Conservation (phyloP, 2,113 vertebrate genomes). For the Turdus rufiventris region DNA sequence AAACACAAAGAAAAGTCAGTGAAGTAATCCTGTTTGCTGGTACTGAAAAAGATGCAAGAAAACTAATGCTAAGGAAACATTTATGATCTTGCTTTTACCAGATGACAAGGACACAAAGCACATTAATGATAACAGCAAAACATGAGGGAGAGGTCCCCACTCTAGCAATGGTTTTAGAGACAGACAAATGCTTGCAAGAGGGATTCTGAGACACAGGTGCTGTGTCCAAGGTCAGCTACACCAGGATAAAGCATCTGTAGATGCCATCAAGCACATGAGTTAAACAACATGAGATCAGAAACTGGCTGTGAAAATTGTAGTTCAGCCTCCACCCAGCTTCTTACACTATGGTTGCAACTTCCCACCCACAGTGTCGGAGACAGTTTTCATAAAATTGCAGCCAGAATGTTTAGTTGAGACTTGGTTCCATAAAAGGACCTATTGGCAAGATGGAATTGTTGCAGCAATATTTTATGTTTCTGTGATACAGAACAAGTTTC, state of each 20-base stretch:
- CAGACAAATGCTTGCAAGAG: background rate
- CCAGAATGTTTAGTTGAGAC: background rate
- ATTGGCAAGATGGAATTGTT: background rate
- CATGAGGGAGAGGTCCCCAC: background rate
- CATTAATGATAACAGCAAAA: background rate
- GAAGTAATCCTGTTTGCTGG: background rate
- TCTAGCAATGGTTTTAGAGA: background rate
- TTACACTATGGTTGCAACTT: background rate
- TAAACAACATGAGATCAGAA: conserved; percentile 51
- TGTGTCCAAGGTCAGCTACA: background rate
- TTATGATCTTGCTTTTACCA: background rate
- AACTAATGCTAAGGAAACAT: background rate
- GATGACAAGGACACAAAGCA: background rate
- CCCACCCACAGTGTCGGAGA: conserved; percentile 30
- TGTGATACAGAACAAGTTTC: background rate
- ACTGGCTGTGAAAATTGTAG: conserved; percentile 21
- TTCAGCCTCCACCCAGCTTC: conserved; percentile 38
- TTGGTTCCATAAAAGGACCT: background rate
- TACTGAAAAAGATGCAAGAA: background rate
- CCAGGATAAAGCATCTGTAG: background rate
- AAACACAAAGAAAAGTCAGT: background rate
- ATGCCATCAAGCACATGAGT: background rate
- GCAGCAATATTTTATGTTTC: background rate
- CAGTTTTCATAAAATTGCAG: background rate
- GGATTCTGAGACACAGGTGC: background rate